These are phyloP conservation scores for Trissonchulus sp. DNA, from an alignment of 2,888 invertebrate genomes.

Conservation along the genomic window DNA sequence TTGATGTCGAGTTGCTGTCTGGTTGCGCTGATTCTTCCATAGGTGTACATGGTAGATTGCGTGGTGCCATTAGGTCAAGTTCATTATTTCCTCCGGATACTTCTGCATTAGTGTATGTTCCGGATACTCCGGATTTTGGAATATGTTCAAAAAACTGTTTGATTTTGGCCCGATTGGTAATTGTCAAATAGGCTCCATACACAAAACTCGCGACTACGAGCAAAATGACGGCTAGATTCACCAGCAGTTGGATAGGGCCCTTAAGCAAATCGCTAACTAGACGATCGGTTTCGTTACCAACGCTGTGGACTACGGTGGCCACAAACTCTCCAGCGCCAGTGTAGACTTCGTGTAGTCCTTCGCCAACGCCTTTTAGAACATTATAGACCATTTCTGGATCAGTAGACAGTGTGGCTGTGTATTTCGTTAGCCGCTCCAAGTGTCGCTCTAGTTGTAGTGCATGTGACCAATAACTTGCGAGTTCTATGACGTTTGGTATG, in stretches of 20 bases:
- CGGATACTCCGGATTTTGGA: too few species aligned
- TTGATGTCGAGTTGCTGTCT: too few species aligned
- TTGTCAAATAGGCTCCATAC: too few species aligned
- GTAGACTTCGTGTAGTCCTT: not conserved
- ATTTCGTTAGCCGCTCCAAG: not conserved
- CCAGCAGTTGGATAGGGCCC: not conserved
- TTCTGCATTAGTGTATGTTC: too few species aligned
- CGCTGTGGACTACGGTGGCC: not conserved
- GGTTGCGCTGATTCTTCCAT: too few species aligned
- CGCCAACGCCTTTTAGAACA: not conserved
- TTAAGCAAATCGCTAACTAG: not conserved
- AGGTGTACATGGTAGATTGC: too few species aligned
- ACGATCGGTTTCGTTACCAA: not conserved
- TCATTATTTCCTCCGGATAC: too few species aligned
- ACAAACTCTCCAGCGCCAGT: not conserved
- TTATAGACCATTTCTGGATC: not conserved
- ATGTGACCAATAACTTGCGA: not conserved
- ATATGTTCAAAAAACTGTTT: too few species aligned
- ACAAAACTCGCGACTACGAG: not conserved
- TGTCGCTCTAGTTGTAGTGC: too few species aligned
- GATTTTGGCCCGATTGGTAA: too few species aligned
- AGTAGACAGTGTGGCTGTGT: not conserved
- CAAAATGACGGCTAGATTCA: conserved; percentile 1
- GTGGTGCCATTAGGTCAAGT: too few species aligned
- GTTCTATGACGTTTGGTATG: too few species aligned